Evolutionary conservation across 2,797 vertebrate genomes (phyloP).

Genomic region (Hippocampus kuda): DNA sequence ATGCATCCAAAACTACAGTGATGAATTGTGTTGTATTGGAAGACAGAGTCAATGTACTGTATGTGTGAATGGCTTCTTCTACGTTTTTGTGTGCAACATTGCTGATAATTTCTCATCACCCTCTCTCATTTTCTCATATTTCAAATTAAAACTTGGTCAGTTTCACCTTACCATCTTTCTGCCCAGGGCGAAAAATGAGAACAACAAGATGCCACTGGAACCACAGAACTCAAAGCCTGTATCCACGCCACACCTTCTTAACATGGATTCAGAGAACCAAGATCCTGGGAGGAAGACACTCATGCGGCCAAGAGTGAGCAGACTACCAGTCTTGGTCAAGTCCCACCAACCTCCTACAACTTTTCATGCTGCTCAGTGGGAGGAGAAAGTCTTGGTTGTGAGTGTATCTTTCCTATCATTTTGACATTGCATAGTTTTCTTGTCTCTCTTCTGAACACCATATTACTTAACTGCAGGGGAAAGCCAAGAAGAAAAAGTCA

Average conservation of each 20-base stretch:
- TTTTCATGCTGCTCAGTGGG: conserved; percentile 50
- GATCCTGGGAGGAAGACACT: conserved; percentile 40
- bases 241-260: conserved; percentile 18
- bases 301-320: conserved; percentile 44
- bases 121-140: not conserved
- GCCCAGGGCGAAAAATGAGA: conserved; percentile 51
- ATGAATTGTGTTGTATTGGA: not conserved
- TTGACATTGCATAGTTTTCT: not conserved
- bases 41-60: not conserved
- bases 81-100: not conserved
- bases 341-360: conserved; percentile 36
- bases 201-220: conserved; percentile 40
- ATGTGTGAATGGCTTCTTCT: too few relatives aligned
- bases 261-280: conserved; percentile 54
- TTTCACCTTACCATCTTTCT: not conserved
- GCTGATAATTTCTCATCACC: not conserved
- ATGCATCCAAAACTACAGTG: not conserved
- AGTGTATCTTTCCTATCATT: conserved; percentile 18
- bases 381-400: conserved; percentile 63
- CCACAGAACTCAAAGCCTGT: conserved; percentile 34
- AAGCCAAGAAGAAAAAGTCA: conserved; percentile 60
- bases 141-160: not conserved
- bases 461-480: conserved; percentile 47
- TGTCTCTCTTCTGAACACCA: conserved; percentile 1
- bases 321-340: conserved; percentile 66